A percentile compares a stretch with the other conserved stretches of the same genome.
phyloP scores from a whole-genome alignment of 2,888 invertebrate species.

The Ctena decussata region DNA sequence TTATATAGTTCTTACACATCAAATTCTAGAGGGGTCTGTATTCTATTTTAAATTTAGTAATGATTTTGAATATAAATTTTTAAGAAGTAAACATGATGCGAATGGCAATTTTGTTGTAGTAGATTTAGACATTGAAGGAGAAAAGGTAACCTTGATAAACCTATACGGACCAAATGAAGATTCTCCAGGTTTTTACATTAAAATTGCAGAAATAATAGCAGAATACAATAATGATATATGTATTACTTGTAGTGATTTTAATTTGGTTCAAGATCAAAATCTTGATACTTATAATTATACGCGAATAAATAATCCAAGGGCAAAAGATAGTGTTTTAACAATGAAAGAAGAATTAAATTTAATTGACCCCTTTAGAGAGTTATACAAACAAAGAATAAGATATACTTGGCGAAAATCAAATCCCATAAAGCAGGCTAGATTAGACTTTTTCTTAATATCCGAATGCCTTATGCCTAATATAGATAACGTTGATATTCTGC shows the following conservation, averaged over 20 bases:
- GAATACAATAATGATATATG: constrained; percentile 8
- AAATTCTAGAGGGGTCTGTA: constrained; percentile 23
- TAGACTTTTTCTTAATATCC: constrained; percentile 24
- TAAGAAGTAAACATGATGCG: not conserved
- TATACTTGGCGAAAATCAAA: constrained; percentile 19
- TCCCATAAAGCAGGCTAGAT: constrained; percentile 20
- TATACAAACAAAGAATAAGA: not conserved
- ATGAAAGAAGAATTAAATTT: not conserved
- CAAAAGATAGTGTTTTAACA: not conserved
- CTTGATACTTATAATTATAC: constrained; percentile 8
- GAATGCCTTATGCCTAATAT: not conserved
- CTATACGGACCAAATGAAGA: constrained; percentile 19
- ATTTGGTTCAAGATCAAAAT: not conserved
- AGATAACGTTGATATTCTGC: not conserved
- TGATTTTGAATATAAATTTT: constrained; percentile 11
- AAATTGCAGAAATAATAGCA: not conserved
- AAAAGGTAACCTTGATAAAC: not conserved
- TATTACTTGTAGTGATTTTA: constrained; percentile 30
- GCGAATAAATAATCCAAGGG: constrained; percentile 2
- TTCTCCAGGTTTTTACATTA: constrained; percentile 2
- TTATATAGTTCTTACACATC: constrained; percentile 25
- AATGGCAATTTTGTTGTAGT: not conserved
- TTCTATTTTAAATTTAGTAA: constrained; percentile 33
- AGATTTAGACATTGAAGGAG: constrained; percentile 5
- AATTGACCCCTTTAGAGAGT: constrained; percentile 8